phyloP scores from a whole-genome alignment of 2,888 invertebrate genomes.

The Clunio marinus region DNA sequence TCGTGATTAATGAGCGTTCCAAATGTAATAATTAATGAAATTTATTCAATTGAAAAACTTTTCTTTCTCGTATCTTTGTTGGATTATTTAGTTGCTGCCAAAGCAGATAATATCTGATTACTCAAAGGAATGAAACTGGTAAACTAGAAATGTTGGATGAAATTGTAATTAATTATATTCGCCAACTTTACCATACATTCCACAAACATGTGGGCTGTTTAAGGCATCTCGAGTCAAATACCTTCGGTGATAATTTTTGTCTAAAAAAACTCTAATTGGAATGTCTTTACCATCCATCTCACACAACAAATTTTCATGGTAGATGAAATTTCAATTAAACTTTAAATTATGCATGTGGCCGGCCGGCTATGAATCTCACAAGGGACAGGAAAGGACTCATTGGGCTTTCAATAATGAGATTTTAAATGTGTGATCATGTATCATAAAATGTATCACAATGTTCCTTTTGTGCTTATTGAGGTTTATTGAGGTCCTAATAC shows the following conservation, averaged over 20 bases:
- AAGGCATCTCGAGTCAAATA: too few species aligned
- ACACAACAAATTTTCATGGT: background rate
- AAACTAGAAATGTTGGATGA: too few species aligned
- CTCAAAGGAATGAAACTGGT: too few species aligned
- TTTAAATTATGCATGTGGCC: conserved; percentile 18
- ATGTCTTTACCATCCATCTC: too few species aligned
- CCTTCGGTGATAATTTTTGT: too few species aligned
- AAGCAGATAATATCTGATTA: too few species aligned
- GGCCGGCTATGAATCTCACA: background rate
- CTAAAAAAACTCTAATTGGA: too few species aligned
- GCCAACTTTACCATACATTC: too few species aligned
- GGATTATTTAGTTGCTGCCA: too few species aligned
- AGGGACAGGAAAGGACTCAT: background rate
- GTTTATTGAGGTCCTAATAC: background rate
- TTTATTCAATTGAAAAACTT: background rate
- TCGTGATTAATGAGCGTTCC: background rate
- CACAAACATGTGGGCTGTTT: too few species aligned
- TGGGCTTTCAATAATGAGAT: conserved; percentile 24
- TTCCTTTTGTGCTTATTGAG: conserved; percentile 22
- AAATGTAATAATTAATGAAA: conserved; percentile 1
- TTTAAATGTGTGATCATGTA: conserved; percentile 34
- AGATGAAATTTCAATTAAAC: conserved; percentile 26
- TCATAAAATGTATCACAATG: conserved; percentile 23
- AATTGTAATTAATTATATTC: too few species aligned
- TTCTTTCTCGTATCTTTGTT: too few species aligned